Evolutionary conservation across 2,888 invertebrate species (phyloP), one percentile per base, ranked within the genome.

Genomic region (Mesopsocus fuscifrons): DNA sequence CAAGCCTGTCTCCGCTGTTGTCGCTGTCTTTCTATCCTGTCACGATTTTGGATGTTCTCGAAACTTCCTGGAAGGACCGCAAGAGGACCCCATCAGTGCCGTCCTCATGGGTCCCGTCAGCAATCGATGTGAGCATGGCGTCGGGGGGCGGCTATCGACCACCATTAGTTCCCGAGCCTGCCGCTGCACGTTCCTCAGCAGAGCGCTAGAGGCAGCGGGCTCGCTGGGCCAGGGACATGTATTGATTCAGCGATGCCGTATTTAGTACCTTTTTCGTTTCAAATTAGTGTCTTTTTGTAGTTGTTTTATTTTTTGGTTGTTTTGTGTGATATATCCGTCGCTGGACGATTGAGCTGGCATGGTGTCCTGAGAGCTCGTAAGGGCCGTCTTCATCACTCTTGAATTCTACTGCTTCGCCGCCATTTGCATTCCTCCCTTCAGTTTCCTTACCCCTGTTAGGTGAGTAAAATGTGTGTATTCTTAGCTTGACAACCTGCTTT

Each of bases 191-290:
- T 26, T 26, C 26, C 8, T 26, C 26, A 26, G 26, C 26, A 26
- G 26, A 26, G 26, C 26, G 26, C 26, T 26, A 26, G 26, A 26
- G 26, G 26, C 26, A 26, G 26, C 26, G 26, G 26, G 26, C 26
- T 26, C 26, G 26, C 26, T 26, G 8, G 26, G 26, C 26, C 26
- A 26, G 26, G 26, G 26, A 26, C 6, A 26, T 26, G 38, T 38
- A 38, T 38, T 38, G 38, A 38, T 38, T 38, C 20, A 38, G 20
- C 38, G 38, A 38, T 38, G 38, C 38, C 17, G 38, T 38, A 20
- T 20, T 38, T 38, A 38, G 38, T 38, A 38, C 17, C 38, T 38
- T 38, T 38, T 38, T 38, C 38, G 38, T 38, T 38, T 38, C 15
- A 38, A 38, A 38, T 38, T 38, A 38, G 38, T 38, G 38, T 38